Evolutionary conservation across 2,888 invertebrate genomes (phyloP), one percentile per base, ranked within the genome.

Genomic region (Troilus luridus): DNA sequence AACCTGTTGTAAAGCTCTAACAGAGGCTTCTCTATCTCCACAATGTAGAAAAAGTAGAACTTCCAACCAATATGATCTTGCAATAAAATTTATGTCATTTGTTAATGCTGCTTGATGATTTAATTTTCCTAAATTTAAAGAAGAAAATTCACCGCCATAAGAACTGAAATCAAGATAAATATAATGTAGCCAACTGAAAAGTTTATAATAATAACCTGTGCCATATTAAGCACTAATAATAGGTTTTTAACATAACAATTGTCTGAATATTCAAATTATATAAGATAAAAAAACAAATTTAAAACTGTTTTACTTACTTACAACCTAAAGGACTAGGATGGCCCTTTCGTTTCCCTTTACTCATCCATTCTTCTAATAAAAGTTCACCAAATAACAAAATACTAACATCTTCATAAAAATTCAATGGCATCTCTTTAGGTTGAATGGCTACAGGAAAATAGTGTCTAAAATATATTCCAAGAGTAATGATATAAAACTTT

Each of bases 31-130:
- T 27, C 91, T 92, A 91, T 93, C 92, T 41, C 93, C 93, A 67
- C 92, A 91, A 85, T 93, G 93, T 10, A 93, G 91, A 85, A 92
- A 92, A n/a, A 93, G 91, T 24, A 93, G 91, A 62, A 92, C 93
- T 92, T 92, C 92, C 58, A 93, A 64, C 93, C 93, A 93, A 56
- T 92, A 91, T 60, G 92, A 91, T 12, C 93, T 93, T 67, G 92
- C 92, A 72, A 92, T 92, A 41, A 93, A 91, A 54, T 91, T 92
- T 14, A 92, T 21, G 88, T 93, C 91, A 27, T 92, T 91, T 14
- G 92, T 92, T 17, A 85, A 89, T 21, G 90, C 81, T 88, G 92
- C 91, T 62, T 93, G 92, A 56, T 92, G 91, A 67, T 92, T 88
- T 14, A 93, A 91, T 54, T 92, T 92, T 17, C 93, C 93, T 10